A percentile compares a stretch with the other conserved stretches of the same genome.
These are phyloP conservation scores for Aphidius colemani DNA, from an alignment of 2,888 invertebrate genomes.

Conservation along the genomic window DNA sequence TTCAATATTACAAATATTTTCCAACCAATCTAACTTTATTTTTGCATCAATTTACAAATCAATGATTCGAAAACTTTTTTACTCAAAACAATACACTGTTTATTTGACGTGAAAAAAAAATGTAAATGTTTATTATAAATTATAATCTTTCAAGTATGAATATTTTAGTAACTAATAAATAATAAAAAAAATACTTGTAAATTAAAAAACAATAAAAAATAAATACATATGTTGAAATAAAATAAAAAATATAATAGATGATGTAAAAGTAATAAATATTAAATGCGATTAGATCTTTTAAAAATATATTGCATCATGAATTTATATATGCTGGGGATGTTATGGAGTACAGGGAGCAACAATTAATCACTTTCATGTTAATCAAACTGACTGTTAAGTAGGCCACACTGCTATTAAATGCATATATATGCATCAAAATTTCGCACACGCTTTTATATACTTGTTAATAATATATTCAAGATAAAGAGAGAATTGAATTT, in stretches of 20 bases:
- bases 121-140: slow-evolving; percentile 3
- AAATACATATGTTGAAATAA: too few species aligned
- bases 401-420: slow-evolving; percentile 50
- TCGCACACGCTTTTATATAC: too few species aligned
- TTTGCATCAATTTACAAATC: slow-evolving; percentile 12
- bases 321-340: slow-evolving; percentile 9
- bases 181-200: background rate
- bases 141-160: too few species aligned
- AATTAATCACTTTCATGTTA: slow-evolving; percentile 56
- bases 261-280: slow-evolving; percentile 55
- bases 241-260: slow-evolving; percentile 44
- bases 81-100: background rate
- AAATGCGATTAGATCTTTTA: slow-evolving; percentile 53
- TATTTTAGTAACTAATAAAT: background rate
- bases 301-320: background rate
- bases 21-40: slow-evolving; percentile 17
- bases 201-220: background rate
- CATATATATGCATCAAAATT: slow-evolving; percentile 8
- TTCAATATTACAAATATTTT: slow-evolving; percentile 22
- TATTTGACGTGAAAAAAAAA: background rate
- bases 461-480: too few species aligned
- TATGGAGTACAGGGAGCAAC: slow-evolving; percentile 43
- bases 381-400: slow-evolving; percentile 56
- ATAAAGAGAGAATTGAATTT: too few species aligned
- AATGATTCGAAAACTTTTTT: slow-evolving; percentile 18